Conservation (phyloP, 2,797 vertebrate species). For the Acipenser ruthenus region DNA sequence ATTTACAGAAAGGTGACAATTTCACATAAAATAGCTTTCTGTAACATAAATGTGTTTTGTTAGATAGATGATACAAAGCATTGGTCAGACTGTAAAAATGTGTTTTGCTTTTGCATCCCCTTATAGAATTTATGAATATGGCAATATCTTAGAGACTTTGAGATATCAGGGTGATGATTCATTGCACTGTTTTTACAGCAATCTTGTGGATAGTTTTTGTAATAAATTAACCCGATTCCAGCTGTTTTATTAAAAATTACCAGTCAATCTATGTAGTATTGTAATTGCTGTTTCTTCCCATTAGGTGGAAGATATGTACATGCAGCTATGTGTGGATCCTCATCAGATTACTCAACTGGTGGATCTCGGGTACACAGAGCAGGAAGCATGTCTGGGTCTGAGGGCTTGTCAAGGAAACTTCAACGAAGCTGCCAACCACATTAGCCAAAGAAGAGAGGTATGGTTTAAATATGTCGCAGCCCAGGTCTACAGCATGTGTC, state of each 20-base stretch:
- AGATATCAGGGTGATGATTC: too few species aligned
- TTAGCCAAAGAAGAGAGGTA: conserved; percentile 77
- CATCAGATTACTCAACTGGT: conserved; percentile 68
- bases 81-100: too few species aligned
- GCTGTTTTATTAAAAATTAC: not conserved
- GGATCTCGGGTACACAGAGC: conserved; percentile 72
- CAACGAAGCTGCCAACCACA: conserved; percentile 68
- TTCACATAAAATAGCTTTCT: too few species aligned
- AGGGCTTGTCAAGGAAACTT: conserved; percentile 78
- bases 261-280: not conserved
- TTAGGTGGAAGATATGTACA: conserved; percentile 70
- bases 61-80: too few species aligned
- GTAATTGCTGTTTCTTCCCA: not conserved
- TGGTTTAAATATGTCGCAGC: not conserved
- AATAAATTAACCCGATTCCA: not conserved
- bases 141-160: too few species aligned
- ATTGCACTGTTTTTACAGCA: too few species aligned
- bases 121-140: too few species aligned
- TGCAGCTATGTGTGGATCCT: conserved; percentile 67
- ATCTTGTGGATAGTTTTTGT: not conserved
- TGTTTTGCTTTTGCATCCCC: too few species aligned
- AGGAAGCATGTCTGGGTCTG: conserved; percentile 83
- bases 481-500: too few species aligned
- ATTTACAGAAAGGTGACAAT: too few species aligned
- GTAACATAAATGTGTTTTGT: too few species aligned